Evolutionary conservation across 2,888 invertebrate genomes (phyloP).

Genomic region (Frankliniella fusca): DNA sequence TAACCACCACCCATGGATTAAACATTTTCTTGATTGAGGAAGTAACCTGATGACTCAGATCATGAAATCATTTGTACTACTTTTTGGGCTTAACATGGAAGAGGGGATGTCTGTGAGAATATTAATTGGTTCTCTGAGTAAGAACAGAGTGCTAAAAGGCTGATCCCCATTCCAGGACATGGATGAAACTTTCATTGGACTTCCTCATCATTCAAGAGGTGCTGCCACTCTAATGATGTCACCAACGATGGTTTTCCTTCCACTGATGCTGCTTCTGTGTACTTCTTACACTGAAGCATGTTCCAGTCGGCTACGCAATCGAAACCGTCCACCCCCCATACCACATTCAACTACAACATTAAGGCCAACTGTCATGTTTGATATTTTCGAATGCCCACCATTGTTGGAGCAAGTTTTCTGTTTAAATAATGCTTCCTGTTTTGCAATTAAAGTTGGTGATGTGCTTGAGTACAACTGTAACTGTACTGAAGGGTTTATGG

Average conservation of each 20-base stretch:
- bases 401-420: neutral
- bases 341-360: neutral
- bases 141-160: conserved; percentile 1
- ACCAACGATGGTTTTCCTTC: conserved; percentile 5
- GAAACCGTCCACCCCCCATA: neutral
- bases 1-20: no score
- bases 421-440: neutral
- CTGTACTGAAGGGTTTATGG: conserved; percentile 2
- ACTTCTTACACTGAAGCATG: conserved; percentile 1
- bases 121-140: neutral
- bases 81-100: no score
- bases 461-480: neutral
- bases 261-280: conserved; percentile 16
- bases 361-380: neutral
- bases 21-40: no score
- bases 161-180: conserved; percentile 23
- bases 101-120: no score
- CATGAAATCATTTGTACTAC: no score
- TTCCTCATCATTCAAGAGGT: neutral
- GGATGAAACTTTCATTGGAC: conserved; percentile 11
- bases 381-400: neutral
- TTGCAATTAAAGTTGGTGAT: neutral
- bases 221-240: neutral
- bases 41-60: no score
- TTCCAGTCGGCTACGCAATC: conserved; percentile 7